Conservation (phyloP, 1,140 invertebrate species). For the Lethrus apterus region DNA sequence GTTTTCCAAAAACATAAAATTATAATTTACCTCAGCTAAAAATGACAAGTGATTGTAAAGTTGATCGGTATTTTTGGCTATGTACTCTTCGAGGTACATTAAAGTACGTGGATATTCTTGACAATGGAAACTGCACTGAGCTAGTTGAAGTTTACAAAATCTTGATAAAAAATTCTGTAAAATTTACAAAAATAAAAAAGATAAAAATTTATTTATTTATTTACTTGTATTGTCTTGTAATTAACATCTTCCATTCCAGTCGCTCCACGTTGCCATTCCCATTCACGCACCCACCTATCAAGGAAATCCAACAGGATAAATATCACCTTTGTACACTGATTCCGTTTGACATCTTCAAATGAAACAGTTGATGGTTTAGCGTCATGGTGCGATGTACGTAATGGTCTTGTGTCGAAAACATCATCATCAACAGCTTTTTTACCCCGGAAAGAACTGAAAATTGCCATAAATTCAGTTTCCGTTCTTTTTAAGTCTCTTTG, state of each 20-base stretch:
- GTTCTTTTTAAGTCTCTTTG: constrained; percentile 35
- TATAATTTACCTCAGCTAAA: constrained; percentile 46
- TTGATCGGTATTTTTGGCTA: constrained; percentile 49
- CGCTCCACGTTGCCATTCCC: constrained; percentile 38
- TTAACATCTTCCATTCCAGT: constrained; percentile 25
- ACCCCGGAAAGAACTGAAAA: constrained; percentile 39
- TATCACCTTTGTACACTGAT: constrained; percentile 54
- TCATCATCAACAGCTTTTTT: background rate
- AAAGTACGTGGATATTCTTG: constrained; percentile 65
- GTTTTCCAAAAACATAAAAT: background rate
- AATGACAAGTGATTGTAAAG: constrained; percentile 55
- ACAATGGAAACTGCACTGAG: constrained; percentile 62
- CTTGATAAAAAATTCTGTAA: constrained; percentile 46
- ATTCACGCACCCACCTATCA: constrained; percentile 63
- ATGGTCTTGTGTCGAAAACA: background rate
- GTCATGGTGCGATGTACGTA: background rate
- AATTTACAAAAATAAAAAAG: background rate
- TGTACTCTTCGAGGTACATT: constrained; percentile 66
- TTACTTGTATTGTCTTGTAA: constrained; percentile 31
- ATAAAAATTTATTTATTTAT: too few relatives aligned
- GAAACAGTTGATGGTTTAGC: constrained; percentile 13
- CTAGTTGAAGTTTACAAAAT: constrained; percentile 59
- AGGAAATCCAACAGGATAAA: constrained; percentile 66
- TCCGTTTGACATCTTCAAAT: constrained; percentile 34
- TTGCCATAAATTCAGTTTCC: constrained; percentile 48